These are phyloP conservation scores for Ptychoptera contaminata DNA, from an alignment of 2,888 invertebrate genomes.

Conservation along the genomic window DNA sequence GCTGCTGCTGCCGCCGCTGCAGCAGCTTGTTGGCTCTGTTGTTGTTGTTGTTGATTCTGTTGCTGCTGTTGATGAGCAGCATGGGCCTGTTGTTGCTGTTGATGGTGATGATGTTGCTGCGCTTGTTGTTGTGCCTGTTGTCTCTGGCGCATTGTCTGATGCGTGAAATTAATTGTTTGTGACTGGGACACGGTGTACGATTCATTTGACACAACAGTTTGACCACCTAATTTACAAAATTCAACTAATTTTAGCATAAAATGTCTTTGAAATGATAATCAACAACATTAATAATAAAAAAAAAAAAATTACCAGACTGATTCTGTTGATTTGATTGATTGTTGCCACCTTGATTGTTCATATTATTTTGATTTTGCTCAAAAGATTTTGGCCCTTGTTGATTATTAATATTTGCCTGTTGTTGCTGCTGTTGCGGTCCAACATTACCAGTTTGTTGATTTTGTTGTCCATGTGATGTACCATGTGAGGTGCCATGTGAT, in stretches of 20 bases:
- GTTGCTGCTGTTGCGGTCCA: background rate
- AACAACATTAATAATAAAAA: constrained; percentile 1
- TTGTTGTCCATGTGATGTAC: constrained; percentile 20
- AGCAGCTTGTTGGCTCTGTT: constrained; percentile 18
- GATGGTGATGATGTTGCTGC: constrained; percentile 12
- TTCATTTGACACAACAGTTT: constrained; percentile 21
- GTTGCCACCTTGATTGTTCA: constrained; percentile 2
- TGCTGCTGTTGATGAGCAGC: constrained; percentile 16
- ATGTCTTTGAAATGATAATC: no score
- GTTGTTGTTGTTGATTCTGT: constrained; percentile 8
- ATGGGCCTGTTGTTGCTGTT: constrained; percentile 16
- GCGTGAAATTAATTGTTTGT: constrained; percentile 73
- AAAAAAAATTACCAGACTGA: constrained; percentile 8
- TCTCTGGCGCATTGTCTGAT: constrained; percentile 29
- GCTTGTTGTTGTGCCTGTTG: constrained; percentile 28
- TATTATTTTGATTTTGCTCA: background rate
- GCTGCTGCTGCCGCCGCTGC: constrained; percentile 30
- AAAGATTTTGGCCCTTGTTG: no score
- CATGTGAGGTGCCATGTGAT: background rate
- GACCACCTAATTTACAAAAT: constrained; percentile 9
- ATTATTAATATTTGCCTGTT: no score
- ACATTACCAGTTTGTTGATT: constrained; percentile 13
- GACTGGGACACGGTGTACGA: constrained; percentile 64
- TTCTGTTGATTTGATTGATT: constrained; percentile 11
- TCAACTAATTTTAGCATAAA: background rate